Evolutionary conservation across 1,140 invertebrate species (phyloP), one percentile per base, ranked within the genome.

Genomic region (Steinernema feltiae): DNA sequence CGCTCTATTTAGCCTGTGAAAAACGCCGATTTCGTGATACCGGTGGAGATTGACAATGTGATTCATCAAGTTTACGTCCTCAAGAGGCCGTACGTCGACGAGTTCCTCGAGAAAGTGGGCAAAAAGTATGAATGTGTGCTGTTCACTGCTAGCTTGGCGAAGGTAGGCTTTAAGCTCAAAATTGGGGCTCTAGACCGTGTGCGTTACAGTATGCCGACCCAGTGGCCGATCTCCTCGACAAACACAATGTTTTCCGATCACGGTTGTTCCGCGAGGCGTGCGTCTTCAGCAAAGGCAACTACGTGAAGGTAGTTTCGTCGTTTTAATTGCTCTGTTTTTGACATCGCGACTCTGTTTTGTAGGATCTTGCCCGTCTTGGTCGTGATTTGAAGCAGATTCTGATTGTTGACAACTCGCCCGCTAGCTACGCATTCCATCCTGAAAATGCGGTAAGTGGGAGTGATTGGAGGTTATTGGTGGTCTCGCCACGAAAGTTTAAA

Each of bases 121-220:
- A 94, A 98, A 88, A 89, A 98, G 48, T 99, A 97, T 89, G 97
- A 99, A 89, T 99, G 97, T 90, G 93, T 99, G 82, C 90, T 99
- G 75, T 99, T 99, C 89, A 99, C 97, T 80, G 97, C 97, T 76
- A 97, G 94, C 88, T 90, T 99, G 86, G 94, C 95, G 69, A 99
- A 98, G 90, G 92, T 93, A 86, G 84, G n/a, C n/a, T n/a, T n/a
- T n/a, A n/a, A n/a, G n/a, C n/a, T n/a, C n/a, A n/a, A n/a, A n/a
- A n/a, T n/a, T n/a, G n/a, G n/a, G n/a, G n/a, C n/a, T n/a, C n/a
- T n/a, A n/a, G n/a, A n/a, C n/a, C n/a, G n/a, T n/a, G n/a, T n/a
- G n/a, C n/a, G n/a, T n/a, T n/a, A n/a, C n/a, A n/a, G 92, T 99
- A 99, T 90, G 97, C 97, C 78, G 97, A 99, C 90, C 97, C 97